Percentiles rank a stretch among this genome's conserved stretches.
These are phyloP conservation scores for Pammene fasciana DNA, from an alignment of 2,888 invertebrate species.

Conservation along the genomic window DNA sequence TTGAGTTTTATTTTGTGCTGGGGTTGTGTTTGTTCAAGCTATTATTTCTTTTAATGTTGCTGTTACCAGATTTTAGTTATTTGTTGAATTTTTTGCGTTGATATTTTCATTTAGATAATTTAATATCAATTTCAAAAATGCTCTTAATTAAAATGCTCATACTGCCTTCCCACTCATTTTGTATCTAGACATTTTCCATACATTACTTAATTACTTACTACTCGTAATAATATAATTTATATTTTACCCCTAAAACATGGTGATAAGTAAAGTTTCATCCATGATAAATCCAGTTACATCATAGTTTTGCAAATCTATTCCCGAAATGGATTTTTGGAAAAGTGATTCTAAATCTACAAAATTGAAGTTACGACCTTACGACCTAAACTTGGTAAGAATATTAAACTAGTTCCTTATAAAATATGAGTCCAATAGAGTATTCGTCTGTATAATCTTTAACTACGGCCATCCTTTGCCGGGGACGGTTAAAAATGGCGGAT, in stretches of 20 bases:
- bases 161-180: no score
- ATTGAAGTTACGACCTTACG: not conserved
- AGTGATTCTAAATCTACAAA: slow-evolving; percentile 4
- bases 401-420: slow-evolving; percentile 21
- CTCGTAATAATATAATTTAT: no score
- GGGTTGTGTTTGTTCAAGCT: not conserved
- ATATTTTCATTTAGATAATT: no score
- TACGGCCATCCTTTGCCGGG: slow-evolving; percentile 30
- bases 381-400: slow-evolving; percentile 6
- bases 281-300: no score
- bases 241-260: no score
- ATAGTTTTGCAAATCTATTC: no score
- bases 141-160: no score
- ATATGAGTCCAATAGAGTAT: slow-evolving; percentile 28
- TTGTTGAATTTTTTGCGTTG: not conserved
- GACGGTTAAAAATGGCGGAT: slow-evolving; percentile 38
- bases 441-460: slow-evolving; percentile 29
- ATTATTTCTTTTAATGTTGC: not conserved
- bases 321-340: not conserved
- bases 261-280: no score
- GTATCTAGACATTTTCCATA: no score
- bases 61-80: not conserved
- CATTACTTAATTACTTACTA: no score
- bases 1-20: not conserved
- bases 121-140: not conserved